phyloP scores from a whole-genome alignment of 2,888 invertebrate species.

The Cordilura impudica region DNA sequence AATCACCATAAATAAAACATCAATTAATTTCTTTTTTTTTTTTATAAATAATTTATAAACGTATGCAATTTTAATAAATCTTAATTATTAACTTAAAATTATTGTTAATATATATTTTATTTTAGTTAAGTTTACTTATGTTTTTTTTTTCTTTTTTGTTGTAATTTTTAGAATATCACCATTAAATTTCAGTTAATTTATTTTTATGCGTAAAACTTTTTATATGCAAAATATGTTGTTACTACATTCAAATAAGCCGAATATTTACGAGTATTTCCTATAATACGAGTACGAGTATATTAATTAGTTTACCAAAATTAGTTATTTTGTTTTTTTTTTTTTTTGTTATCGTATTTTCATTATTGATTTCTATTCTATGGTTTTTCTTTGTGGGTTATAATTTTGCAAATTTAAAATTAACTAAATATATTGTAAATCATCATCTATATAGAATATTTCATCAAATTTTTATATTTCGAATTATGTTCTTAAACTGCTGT shows the following conservation, averaged over 20 bases:
- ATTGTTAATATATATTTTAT: constrained; percentile 32
- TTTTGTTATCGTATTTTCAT: constrained; percentile 14
- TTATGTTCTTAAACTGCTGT: too few relatives aligned
- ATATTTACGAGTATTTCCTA: constrained; percentile 11
- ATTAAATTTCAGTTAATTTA: constrained; percentile 60
- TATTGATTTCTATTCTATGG: background rate
- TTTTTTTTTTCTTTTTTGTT: constrained; percentile 29
- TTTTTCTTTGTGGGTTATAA: constrained; percentile 13
- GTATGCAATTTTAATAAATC: constrained; percentile 59
- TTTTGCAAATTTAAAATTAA: too few relatives aligned
- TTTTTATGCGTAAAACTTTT: constrained; percentile 30
- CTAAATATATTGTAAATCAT: too few relatives aligned
- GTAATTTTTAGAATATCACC: constrained; percentile 61
- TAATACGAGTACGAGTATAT: too few relatives aligned
- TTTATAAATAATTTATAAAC: constrained; percentile 61
- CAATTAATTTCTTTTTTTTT: constrained; percentile 21
- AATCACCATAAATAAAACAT: constrained; percentile 44
- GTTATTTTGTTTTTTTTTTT: constrained; percentile 21
- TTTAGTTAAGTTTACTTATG: constrained; percentile 30
- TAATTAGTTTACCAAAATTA: constrained; percentile 37
- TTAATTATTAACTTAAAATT: constrained; percentile 48
- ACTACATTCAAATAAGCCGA: constrained; percentile 44
- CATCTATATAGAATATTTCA: too few relatives aligned
- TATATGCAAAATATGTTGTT: constrained; percentile 20
- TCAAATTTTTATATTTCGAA: too few relatives aligned